Base-by-base conservation (phyloP, 92 coral and sea anemone genomes). In the Phymanthus crucifer region DNA sequence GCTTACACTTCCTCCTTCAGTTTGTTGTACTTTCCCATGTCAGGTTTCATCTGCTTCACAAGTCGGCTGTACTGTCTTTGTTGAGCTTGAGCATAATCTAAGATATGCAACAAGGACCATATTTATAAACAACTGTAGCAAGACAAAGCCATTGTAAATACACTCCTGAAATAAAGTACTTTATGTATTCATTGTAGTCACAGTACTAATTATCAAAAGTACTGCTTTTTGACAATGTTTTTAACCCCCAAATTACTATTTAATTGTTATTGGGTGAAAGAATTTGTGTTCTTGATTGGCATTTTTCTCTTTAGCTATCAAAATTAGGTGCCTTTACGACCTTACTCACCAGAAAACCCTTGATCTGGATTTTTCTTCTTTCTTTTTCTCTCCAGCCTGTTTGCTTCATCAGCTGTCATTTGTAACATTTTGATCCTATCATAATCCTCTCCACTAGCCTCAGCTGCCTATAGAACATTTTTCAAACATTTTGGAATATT, bases 31-130 rank as follows among this genome's bases (percentile, higher is more conserved):
- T 91, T 93, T 10, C 88, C 89, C 32, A 86, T 37, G 73, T 92
- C 91, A n/a, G 99, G 98, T 73, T 96, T 96, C 91, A 96, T 85
- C 64, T 96, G 99, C 54, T 96, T 96, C 26, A 94, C 91, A 4
- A 96, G 94, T 46, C 99, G 83, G 80, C 80, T 93, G 78, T 96
- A 96, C 56, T 96, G 99, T 69, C 99, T 88, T 65, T 87, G 79
- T 52, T 93, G 98, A 2, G 99, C 93, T 38, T 97, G 97, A 12
- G 99, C 95, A 91, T 54, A 96, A 83, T 83, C 99, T 94, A 37
- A 18, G 14, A 80, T 36, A 19, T 61, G 32, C 16, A 14, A 35
- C 14, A 36, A 70, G 4, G 34, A 24, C 37, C 40, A 7, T 66
- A 35, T 75, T 0, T 10, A 13, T 6, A 17, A 48, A 48, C 10